Conservation (phyloP, 2,888 invertebrate species). For the Drosophila limbata region DNA sequence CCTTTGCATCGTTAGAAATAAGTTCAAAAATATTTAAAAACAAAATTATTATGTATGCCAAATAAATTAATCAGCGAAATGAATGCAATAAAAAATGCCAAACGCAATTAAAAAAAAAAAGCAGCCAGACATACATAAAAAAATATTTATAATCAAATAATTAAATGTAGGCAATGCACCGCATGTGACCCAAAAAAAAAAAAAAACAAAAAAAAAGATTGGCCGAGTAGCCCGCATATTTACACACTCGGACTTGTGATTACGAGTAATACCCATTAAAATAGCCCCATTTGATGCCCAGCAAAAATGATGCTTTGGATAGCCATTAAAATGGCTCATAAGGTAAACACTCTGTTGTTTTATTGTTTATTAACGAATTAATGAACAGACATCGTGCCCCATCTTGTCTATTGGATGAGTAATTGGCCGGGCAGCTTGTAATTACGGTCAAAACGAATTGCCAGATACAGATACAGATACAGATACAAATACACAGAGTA, state of each 20-base stretch:
- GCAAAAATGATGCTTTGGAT: slow-evolving; percentile 45
- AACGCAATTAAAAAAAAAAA: slow-evolving; percentile 49
- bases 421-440: slow-evolving; percentile 55
- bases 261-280: slow-evolving; percentile 54
- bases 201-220: slow-evolving; percentile 3
- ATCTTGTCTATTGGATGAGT: slow-evolving; percentile 59
- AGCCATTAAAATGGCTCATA: slow-evolving; percentile 72
- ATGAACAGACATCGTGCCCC: slow-evolving; percentile 44
- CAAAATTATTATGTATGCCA: slow-evolving; percentile 34
- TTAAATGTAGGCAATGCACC: slow-evolving; percentile 58
- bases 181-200: slow-evolving; percentile 37
- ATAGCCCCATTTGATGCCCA: slow-evolving; percentile 55
- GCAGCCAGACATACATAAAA: slow-evolving; percentile 64
- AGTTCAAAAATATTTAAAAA: slow-evolving; percentile 2
- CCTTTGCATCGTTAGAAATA: not conserved
- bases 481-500: not conserved
- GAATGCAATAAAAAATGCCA: slow-evolving; percentile 58
- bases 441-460: slow-evolving; percentile 37
- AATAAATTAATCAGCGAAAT: slow-evolving; percentile 50
- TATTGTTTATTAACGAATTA: slow-evolving; percentile 78
- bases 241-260: slow-evolving; percentile 6
- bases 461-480: slow-evolving; percentile 7
- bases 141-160: slow-evolving; percentile 67
- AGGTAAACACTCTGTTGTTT: slow-evolving; percentile 72
- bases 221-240: slow-evolving; percentile 56